phyloP scores from a whole-genome alignment of 2,797 vertebrate species.

The Pangasius mekongensis region DNA sequence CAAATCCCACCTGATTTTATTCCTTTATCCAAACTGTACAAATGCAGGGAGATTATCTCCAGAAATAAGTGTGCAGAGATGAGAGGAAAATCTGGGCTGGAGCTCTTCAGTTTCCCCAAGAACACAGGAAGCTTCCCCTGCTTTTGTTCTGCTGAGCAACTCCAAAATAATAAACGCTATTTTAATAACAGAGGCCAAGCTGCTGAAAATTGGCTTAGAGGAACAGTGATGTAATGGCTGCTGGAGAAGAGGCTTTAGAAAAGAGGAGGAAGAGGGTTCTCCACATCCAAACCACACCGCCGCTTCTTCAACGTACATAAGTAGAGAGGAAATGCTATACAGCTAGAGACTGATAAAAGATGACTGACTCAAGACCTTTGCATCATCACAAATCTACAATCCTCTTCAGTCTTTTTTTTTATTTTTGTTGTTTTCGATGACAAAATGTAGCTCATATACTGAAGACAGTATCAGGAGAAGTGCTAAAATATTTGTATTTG shows the following conservation, averaged over 20 bases:
- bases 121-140: constrained; percentile 30
- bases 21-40: constrained; percentile 55
- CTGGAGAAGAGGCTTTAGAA: constrained; percentile 37
- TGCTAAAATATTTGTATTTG: no score
- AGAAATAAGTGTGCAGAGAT: constrained; percentile 16
- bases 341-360: constrained; percentile 11
- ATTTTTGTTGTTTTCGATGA: neutral
- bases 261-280: constrained; percentile 29
- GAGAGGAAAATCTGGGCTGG: neutral
- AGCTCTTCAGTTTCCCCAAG: constrained; percentile 17
- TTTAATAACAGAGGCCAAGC: constrained; percentile 44
- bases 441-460: neutral
- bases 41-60: constrained; percentile 43
- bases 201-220: constrained; percentile 47
- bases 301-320: constrained; percentile 9
- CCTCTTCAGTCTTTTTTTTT: neutral
- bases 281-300: constrained; percentile 3
- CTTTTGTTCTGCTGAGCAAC: constrained; percentile 38
- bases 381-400: neutral
- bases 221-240: constrained; percentile 45
- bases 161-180: constrained; percentile 50
- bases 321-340: constrained; percentile 22
- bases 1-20: constrained; percentile 50
- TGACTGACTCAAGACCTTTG: neutral
- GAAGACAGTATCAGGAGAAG: neutral